Conservation (phyloP, 1,140 invertebrate species). For the Teleogryllus occipitalis region DNA sequence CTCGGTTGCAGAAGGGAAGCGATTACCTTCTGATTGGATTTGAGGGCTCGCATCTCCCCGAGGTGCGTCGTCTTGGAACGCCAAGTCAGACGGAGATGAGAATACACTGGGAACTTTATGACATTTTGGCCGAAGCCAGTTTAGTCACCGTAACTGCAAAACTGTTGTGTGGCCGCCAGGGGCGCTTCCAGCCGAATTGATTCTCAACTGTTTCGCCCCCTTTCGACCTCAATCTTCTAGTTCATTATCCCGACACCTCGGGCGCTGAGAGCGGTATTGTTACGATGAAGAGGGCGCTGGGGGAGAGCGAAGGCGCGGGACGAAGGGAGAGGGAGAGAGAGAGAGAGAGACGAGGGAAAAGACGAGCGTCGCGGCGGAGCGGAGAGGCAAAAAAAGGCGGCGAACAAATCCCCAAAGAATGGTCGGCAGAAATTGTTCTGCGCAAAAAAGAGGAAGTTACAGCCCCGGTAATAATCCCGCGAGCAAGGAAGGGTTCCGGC, state of each 20-base stretch:
- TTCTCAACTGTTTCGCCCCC: conserved; percentile 18
- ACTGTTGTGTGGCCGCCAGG: conserved; percentile 11
- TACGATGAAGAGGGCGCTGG: conserved; percentile 8
- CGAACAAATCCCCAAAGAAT: neutral
- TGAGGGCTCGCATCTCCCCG: neutral
- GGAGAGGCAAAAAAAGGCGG: neutral
- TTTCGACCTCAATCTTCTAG: conserved; percentile 18
- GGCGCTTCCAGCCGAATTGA: conserved; percentile 17
- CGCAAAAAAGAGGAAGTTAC: neutral
- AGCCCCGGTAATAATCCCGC: neutral
- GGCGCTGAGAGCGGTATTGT: conserved; percentile 13
- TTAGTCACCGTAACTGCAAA: conserved; percentile 14
- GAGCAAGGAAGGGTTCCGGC: neutral
- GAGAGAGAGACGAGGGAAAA: neutral
- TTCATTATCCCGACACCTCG: conserved; percentile 17
- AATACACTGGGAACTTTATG: neutral
- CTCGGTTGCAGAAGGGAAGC: neutral
- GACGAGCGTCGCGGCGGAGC: neutral
- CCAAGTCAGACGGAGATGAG: neutral
- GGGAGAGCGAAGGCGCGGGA: neutral
- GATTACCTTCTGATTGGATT: neutral
- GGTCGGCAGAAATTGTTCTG: neutral
- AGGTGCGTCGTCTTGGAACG: neutral
- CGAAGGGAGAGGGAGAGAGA: neutral
- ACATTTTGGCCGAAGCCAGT: neutral